Evolutionary conservation across 1,140 invertebrate genomes (phyloP).

Genomic region (Pygmarrhopalites habei): DNA sequence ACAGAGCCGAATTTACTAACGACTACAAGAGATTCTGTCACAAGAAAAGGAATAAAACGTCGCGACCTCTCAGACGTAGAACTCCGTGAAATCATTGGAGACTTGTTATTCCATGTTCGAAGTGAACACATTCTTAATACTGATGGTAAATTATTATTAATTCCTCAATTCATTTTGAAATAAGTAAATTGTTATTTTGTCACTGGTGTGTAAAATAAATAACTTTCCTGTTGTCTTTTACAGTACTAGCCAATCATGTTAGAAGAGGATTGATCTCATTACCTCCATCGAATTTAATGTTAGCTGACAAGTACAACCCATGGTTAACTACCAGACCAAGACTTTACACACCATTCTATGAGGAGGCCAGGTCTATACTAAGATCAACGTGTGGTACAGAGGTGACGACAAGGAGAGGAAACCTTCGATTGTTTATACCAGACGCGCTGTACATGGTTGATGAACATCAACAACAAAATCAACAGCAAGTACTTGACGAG

Average conservation of each 20-base stretch:
- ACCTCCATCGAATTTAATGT: slow-evolving; percentile 80
- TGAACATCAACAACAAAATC: slow-evolving; percentile 9
- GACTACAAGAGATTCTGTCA: slow-evolving; percentile 82
- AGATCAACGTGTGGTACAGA: slow-evolving; percentile 7
- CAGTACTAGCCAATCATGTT: slow-evolving; percentile 55
- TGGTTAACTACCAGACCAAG: slow-evolving; percentile 80
- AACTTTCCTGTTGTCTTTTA: no score
- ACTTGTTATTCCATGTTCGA: slow-evolving; percentile 70
- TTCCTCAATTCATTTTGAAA: no score
- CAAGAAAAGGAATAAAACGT: slow-evolving; percentile 75
- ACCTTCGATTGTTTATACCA: slow-evolving; percentile 6
- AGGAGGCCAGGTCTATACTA: slow-evolving; percentile 53
- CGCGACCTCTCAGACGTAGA: slow-evolving; percentile 71
- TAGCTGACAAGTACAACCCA: slow-evolving; percentile 63
- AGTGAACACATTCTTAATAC: slow-evolving; percentile 81
- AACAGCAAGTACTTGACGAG: background rate
- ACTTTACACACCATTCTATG: slow-evolving; percentile 87
- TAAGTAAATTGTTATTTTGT: no score
- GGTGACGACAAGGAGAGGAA: slow-evolving; percentile 5
- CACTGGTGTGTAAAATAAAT: no score
- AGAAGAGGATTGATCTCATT: slow-evolving; percentile 69
- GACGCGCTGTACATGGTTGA: slow-evolving; percentile 10
- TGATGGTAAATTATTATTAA: no score
- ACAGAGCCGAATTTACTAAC: slow-evolving; percentile 83
- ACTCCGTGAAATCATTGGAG: slow-evolving; percentile 73